Base-by-base conservation (phyloP, 2,113 vertebrate genomes). In the Thermophis baileyi region DNA sequence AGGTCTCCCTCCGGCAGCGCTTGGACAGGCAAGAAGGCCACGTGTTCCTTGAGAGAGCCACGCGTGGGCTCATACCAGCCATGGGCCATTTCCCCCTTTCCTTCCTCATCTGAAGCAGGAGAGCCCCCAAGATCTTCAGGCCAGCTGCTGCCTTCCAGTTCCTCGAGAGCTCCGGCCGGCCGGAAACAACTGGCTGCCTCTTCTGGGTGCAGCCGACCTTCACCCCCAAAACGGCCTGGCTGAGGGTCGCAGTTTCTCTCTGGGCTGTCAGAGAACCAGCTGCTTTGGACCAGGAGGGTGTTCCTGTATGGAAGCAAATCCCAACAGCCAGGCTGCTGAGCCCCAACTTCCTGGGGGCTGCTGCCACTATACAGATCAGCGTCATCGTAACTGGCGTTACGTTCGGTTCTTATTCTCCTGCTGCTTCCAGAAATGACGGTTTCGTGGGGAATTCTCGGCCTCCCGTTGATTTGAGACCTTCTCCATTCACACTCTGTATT, bases 201-300 rank as follows among this genome's bases (percentile, higher is more conserved):
- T 44, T 93, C 94, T 88, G 92, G 54, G 10, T 87, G 96, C 27
- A 94, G 94, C 54, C 94, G 91, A 74, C 95, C 93, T 27, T 96
- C 93, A 95, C 95, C 94, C 96, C 96, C 95, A 96, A 97, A 96
- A 63, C 93, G 97, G 90, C 96, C 93, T 14, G 97, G 97, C 47
- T 96, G 95, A 44, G 25, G 89, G 81, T 88, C 30, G 63, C 35
- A 47, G 89, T 51, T 93, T 90, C 95, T 96, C 25, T 97, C 87
- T 57, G 97, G 97, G 94, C 97, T 97, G 93, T 92, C 97, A 47
- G 96, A 94, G 97, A 98, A 96, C 95, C 97, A 98, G 91, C 97
- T 98, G n/a, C 98, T 98, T 95, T 99, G 98, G 94, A 99, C 98
- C 92, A 99, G 97, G 93, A 98, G 98, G n/a, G 97, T 98, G 90